Evolutionary conservation across 2,113 vertebrate species (phyloP).

Genomic region (Hemichromis elongatus): DNA sequence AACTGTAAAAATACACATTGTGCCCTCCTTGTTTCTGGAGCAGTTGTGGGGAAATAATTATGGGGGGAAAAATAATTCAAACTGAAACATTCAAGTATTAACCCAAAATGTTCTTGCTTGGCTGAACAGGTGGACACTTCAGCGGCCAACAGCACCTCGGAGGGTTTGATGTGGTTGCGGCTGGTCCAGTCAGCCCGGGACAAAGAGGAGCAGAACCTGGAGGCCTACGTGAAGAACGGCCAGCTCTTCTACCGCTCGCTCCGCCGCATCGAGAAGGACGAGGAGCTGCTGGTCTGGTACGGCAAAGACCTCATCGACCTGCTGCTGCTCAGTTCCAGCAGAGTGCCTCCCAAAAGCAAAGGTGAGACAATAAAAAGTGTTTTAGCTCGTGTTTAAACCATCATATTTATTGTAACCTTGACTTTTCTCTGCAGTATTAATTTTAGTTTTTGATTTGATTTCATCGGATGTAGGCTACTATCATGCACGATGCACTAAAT

Average conservation of each 20-base stretch:
- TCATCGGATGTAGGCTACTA: neutral
- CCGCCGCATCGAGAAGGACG: slow-evolving; percentile 92
- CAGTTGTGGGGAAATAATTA: accelerated
- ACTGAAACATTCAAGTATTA: neutral
- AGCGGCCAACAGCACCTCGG: slow-evolving; percentile 87
- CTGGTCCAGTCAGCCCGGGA: slow-evolving; percentile 93
- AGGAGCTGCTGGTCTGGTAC: slow-evolving; percentile 97
- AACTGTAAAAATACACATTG: neutral
- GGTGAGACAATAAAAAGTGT: slow-evolving; percentile 66
- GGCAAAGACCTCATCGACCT: slow-evolving; percentile 92
- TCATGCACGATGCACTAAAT: neutral
- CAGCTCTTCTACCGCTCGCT: slow-evolving; percentile 96
- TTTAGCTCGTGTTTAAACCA: neutral
- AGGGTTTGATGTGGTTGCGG: slow-evolving; percentile 94
- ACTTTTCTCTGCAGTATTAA: neutral
- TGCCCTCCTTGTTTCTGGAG: neutral
- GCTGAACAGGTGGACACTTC: slow-evolving; percentile 89
- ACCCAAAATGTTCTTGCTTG: neutral
- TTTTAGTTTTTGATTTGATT: neutral
- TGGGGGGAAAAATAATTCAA: neutral
- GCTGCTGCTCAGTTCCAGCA: slow-evolving; percentile 80
- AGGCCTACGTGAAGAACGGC: slow-evolving; percentile 96
- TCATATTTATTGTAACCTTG: neutral
- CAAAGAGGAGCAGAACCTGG: slow-evolving; percentile 93
- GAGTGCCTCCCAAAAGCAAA: slow-evolving; percentile 80